phyloP scores from a whole-genome alignment of 2,113 vertebrate genomes.

The Rhinoderma darwinii region DNA sequence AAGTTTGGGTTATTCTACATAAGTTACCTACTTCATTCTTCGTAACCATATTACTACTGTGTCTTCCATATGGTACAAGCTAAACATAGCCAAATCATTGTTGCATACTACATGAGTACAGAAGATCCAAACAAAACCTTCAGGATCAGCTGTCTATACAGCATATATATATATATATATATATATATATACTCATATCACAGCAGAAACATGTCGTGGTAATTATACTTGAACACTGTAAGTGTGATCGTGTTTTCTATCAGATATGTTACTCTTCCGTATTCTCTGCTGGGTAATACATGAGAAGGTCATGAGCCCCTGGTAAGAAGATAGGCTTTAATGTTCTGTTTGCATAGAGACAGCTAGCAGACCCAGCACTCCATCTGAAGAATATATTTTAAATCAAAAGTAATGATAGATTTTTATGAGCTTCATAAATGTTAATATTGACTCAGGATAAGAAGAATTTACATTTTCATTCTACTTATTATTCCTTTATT shows the following conservation, averaged over 20 bases:
- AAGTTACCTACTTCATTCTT: no score
- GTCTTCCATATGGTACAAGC: no score
- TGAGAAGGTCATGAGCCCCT: neutral
- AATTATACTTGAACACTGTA: neutral
- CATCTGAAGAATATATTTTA: neutral
- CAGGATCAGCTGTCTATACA: neutral
- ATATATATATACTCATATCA: no score
- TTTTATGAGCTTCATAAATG: conserved; percentile 31
- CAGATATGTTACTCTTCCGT: neutral
- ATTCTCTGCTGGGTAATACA: neutral
- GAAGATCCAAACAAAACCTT: neutral
- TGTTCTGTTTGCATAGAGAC: conserved; percentile 8
- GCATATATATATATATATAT: no score
- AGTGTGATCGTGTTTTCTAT: neutral
- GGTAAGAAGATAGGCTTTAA: neutral
- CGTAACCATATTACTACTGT: no score
- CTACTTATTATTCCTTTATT: neutral
- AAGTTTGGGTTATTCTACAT: no score
- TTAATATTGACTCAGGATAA: neutral
- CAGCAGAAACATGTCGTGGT: neutral
- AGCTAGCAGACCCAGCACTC: neutral
- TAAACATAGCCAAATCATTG: no score
- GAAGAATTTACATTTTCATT: neutral
- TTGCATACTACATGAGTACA: no score
- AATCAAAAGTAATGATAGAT: conserved; percentile 26